Base-by-base conservation (phyloP, 35 echinoderm and acorn worm genomes). In the Acanthaster planci region DNA sequence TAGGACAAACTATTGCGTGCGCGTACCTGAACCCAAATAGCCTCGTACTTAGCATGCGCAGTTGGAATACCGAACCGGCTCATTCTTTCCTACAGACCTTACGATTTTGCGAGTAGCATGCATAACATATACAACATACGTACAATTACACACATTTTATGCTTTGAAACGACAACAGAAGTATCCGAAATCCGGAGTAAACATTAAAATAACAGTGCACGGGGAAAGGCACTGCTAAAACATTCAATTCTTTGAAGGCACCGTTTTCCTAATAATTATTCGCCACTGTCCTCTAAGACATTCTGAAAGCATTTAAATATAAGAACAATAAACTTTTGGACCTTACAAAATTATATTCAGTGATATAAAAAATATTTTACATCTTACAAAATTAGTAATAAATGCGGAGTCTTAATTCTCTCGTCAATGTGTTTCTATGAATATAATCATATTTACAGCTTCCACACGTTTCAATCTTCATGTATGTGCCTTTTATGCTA, bases 321-420 rank as follows among this genome's bases (percentile, higher is more conserved):
- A 30, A 35, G 64, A 72, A 72, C 64, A 72, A 72, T 72, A 31
- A 26, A 72, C 26, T 34, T 72, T n/a, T 72, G 23, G 64, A 72
- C 64, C 22, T 72, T 72, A 72, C 64, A 72, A 72, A 72, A 72
- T 72, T 72, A 72, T 72, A 72, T 72, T 72, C 64, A 72, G 34
- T 72, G 64, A 72, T 72, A 72, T 72, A 72, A 72, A 72, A 59
- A 72, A 31, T 31, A 31, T 36, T 21, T 72, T 72, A 72, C 64
- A 72, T 72, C 64, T 72, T 72, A 72, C 26, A 72, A 72, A 26
- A 34, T 72, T 72, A 36, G 64, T 72, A 34, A 14, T 72, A 36
- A 72, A 72, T 27, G 64, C 34, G 23, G 64, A 72, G 26, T 26
- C 19, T 27, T 31, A 34, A 8, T 72, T 29, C 0, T 29, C 7